These are phyloP conservation scores for Drosophila infuscata DNA, from an alignment of 2,888 invertebrate genomes.

Conservation along the genomic window DNA sequence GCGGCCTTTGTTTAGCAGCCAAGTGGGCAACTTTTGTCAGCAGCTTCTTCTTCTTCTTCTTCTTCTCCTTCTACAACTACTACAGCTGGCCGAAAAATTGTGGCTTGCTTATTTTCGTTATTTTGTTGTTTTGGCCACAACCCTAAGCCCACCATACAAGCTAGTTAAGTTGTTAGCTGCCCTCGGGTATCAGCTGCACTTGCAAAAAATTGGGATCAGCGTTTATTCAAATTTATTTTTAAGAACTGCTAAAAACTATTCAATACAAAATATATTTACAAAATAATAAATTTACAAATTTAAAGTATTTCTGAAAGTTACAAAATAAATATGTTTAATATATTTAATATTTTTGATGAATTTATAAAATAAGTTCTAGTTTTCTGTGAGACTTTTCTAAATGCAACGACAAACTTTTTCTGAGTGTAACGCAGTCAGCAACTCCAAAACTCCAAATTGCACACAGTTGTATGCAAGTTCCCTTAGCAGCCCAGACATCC, in stretches of 20 bases:
- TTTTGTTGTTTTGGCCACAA: slow-evolving; percentile 39
- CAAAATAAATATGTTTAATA: neutral
- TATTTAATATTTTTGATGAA: neutral
- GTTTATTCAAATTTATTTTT: neutral
- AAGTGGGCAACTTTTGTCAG: slow-evolving; percentile 59
- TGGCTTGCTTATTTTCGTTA: neutral
- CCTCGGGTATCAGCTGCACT: slow-evolving; percentile 48
- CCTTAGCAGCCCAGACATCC: slow-evolving; percentile 27
- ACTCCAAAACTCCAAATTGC: slow-evolving; percentile 33
- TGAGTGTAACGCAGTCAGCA: slow-evolving; percentile 19
- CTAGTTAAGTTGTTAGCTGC: slow-evolving; percentile 80
- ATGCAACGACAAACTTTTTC: neutral
- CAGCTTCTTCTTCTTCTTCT: slow-evolving; percentile 33
- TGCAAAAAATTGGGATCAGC: neutral
- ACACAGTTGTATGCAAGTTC: slow-evolving; percentile 45
- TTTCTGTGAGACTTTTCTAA: neutral
- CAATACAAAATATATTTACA: neutral
- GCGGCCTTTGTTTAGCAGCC: slow-evolving; percentile 68
- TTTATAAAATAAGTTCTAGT: neutral
- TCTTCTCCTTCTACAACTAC: slow-evolving; percentile 12
- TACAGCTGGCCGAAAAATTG: slow-evolving; percentile 68
- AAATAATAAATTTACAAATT: too few species aligned
- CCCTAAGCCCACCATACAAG: slow-evolving; percentile 72
- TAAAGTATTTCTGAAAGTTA: too few species aligned
- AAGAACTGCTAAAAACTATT: neutral